Evolutionary conservation across 1,140 invertebrate species (phyloP), one percentile per base, ranked within the genome.

Genomic region (Trichomalopsis sarcophagae): DNA sequence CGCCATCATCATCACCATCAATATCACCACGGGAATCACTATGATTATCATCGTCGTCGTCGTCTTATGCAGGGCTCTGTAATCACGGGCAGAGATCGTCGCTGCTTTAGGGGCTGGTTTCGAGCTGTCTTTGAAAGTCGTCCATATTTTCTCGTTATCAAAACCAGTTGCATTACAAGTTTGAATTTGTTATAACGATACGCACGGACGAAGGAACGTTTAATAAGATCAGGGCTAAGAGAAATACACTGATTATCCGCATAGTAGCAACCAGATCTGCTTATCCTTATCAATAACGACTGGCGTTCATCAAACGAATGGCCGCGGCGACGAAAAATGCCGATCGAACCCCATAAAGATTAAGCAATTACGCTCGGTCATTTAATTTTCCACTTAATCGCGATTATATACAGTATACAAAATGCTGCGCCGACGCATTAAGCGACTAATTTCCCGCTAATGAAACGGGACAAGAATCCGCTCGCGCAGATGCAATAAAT

Each of bases 381-480:
- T 68, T 80, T 68, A 80, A 68, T 80, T 40, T 80, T 68, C 33
- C 36, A 23, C 23, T 55, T 69, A 40, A 80, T 55, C 33, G 36
- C 5, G 3, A 80, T 69, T 36, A 44, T 44, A 68, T 55, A 21
- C 62, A 21, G n/a, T n/a, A 62, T n/a, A 1, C 23, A n/a, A 40
- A 79, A 55, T 36, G 33, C 13, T 36, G 33, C 13, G 23, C 76
- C 47, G 30, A 62, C 21, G 21, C 23, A 40, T 68, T 79, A 79
- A 81, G 71, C 4, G 23, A 40, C 68, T 81, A 73, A 81, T 81
- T 73, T 80, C 66, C 2, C 40, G 14, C 30, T 81, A 73, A 81
- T 33, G 44, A 73, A 81, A 23, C n/a, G 2, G 23, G 78, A 55
- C 80, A 30, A 81, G 68, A 73, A 73, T 81, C 62, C 36, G 77